phyloP scores from a whole-genome alignment of 2,888 invertebrate genomes.

The Cristatella mucedo region DNA sequence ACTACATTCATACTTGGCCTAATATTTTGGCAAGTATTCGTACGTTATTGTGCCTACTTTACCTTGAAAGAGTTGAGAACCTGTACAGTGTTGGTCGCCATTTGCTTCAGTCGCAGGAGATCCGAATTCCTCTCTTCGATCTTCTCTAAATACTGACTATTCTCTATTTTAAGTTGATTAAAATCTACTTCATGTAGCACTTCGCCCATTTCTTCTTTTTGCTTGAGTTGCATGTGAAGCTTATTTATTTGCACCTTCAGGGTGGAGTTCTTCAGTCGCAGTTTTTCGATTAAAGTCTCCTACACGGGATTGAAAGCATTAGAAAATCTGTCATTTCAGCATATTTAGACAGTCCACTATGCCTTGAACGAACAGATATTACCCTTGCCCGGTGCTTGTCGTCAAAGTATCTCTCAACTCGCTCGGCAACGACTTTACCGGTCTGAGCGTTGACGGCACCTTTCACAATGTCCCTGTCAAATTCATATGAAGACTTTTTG shows the following conservation, averaged over 20 bases:
- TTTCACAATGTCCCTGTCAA: conserved; percentile 35
- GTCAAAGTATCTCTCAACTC: conserved; percentile 34
- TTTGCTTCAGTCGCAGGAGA: conserved; percentile 32
- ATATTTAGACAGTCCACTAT: neutral
- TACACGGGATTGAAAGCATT: conserved; percentile 14
- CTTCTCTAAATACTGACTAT: conserved; percentile 38
- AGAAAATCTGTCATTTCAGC: neutral
- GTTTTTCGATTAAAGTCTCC: conserved; percentile 37
- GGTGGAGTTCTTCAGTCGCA: conserved; percentile 35
- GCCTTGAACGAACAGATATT: conserved; percentile 10
- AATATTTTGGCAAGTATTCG: neutral
- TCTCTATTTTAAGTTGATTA: conserved; percentile 38
- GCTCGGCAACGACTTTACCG: conserved; percentile 33
- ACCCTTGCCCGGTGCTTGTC: conserved; percentile 32
- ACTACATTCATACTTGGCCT: no score
- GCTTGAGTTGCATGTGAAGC: conserved; percentile 34
- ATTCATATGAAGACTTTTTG: conserved; percentile 35
- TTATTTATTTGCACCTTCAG: conserved; percentile 37
- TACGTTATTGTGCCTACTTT: conserved; percentile 5
- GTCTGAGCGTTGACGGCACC: conserved; percentile 27
- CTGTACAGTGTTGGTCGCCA: conserved; percentile 35
- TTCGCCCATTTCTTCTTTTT: conserved; percentile 41
- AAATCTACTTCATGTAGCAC: conserved; percentile 39
- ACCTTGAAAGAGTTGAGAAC: conserved; percentile 37
- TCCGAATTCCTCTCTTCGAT: conserved; percentile 39